Evolutionary conservation across 2,888 invertebrate genomes (phyloP).

Genomic region (Tenthredo livida): DNA sequence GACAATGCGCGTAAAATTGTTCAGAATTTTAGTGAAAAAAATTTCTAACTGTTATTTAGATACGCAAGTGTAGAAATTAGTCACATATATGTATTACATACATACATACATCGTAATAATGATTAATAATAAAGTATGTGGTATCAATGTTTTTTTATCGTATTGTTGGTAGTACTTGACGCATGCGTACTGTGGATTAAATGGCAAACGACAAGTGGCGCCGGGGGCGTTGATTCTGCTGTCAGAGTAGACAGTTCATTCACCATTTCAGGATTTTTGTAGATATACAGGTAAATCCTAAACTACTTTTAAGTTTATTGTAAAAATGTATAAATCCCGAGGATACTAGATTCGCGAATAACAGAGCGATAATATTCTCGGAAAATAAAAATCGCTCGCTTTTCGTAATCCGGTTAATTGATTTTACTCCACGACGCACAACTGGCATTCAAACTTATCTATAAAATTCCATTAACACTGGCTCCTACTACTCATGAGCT

Average conservation of each 20-base stretch:
- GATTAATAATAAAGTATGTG: background rate
- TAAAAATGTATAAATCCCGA: background rate
- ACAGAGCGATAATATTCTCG: background rate
- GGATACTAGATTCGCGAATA: background rate
- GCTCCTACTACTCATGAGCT: background rate
- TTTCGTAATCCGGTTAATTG: background rate
- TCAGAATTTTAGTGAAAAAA: background rate
- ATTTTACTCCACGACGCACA: conserved; percentile 2
- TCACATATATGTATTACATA: background rate
- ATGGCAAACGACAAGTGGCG: conserved; percentile 41
- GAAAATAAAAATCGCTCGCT: background rate
- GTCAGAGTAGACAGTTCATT: conserved; percentile 51
- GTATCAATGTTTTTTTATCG: background rate
- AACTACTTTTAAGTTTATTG: background rate
- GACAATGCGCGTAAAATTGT: background rate
- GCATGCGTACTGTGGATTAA: background rate
- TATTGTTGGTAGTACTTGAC: background rate
- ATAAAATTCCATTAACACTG: background rate
- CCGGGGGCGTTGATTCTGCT: conserved; percentile 53
- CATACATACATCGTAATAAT: background rate
- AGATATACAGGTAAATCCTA: conserved; percentile 47
- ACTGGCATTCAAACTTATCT: background rate
- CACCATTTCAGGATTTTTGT: conserved; percentile 31
- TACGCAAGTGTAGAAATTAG: background rate
- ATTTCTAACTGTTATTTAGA: background rate